phyloP scores from a whole-genome alignment of 2,888 invertebrate genomes.

The Cheilosia urbana region DNA sequence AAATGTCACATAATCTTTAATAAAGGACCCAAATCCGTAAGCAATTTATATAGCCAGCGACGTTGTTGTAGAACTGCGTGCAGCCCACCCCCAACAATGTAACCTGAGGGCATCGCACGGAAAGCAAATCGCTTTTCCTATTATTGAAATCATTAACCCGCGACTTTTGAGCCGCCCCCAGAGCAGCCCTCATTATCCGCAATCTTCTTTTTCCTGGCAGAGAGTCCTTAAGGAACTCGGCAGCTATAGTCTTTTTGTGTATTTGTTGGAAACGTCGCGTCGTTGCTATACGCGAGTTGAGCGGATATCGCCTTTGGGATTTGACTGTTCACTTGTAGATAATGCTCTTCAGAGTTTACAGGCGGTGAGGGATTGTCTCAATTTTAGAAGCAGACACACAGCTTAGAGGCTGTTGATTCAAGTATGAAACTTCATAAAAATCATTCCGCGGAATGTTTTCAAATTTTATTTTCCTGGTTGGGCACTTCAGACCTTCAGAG shows the following conservation, averaged over 20 bases:
- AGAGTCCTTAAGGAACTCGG: slow-evolving; percentile 58
- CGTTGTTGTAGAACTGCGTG: neutral
- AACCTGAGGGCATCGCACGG: slow-evolving; percentile 54
- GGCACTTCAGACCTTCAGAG: slow-evolving; percentile 24
- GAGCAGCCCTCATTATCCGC: slow-evolving; percentile 65
- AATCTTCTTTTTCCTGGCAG: slow-evolving; percentile 41
- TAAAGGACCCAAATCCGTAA: slow-evolving; percentile 76
- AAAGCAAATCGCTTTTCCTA: slow-evolving; percentile 74
- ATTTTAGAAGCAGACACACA: neutral
- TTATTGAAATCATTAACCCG: slow-evolving; percentile 75
- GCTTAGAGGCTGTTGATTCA: slow-evolving; percentile 51
- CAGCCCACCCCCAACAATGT: slow-evolving; percentile 29
- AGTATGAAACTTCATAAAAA: slow-evolving; percentile 66
- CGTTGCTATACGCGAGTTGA: slow-evolving; percentile 23
- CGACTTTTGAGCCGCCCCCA: slow-evolving; percentile 61
- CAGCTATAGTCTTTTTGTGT: slow-evolving; percentile 1
- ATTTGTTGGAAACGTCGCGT: slow-evolving; percentile 20
- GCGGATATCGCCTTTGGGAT: slow-evolving; percentile 60
- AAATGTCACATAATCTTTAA: slow-evolving; percentile 84
- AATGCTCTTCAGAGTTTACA: slow-evolving; percentile 36
- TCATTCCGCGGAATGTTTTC: slow-evolving; percentile 17
- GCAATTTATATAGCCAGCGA: slow-evolving; percentile 67
- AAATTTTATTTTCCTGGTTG: neutral
- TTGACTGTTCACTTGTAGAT: slow-evolving; percentile 68
- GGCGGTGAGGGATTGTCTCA: slow-evolving; percentile 2